Evolutionary conservation across 1,140 invertebrate species (phyloP), one percentile per base, ranked within the genome.

Genomic region (Dinothrombium tinctorium): DNA sequence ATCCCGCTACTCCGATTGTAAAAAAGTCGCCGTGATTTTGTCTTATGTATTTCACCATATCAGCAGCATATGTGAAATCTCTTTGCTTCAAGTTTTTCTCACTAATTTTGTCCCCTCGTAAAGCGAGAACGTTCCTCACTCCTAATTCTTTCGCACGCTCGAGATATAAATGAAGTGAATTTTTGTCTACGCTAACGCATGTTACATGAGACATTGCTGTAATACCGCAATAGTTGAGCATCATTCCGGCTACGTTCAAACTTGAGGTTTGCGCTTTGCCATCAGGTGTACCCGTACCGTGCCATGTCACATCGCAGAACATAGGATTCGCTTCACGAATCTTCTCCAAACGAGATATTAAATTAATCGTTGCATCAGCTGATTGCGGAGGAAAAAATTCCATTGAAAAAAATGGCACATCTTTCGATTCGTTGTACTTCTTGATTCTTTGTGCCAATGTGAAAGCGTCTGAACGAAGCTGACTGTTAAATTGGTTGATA

Each of bases 1-100:
- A 78, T 29, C 72, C 61, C 29, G 72, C 72, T 4, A 76, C 73
- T 45, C 67, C 69, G 40, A 80, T 69, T 11, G 63, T 65, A 55
- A 80, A 77, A 48, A 66, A 63, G 50, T 71, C 56, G 1, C 64
- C 69, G 61, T 67, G 73, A 40, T 64, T 53, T 40, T 63, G 49
- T 43, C 64, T 60, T 40, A 76, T 72, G 48, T 70, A 67, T 44
- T 53, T 56, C 0, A 77, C 68, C 20, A 77, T 56, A 52, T 76
- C 69, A 11, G 55, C 52, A 3, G 70, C 70, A 54, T 17, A 21
- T 22, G 17, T 36, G 8, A 36, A 24, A 3, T 39, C 11, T 8
- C 23, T 39, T 25, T 25, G 8, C 11, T 14, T 15, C 22, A 15
- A 12, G 12, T 11, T 12, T 26, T 39, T 19, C 4, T 39, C 19